Percentiles rank a stretch among this genome's conserved stretches.
phyloP scores from a whole-genome alignment of 2,797 vertebrate genomes.

The Hafferia zeledoni region DNA sequence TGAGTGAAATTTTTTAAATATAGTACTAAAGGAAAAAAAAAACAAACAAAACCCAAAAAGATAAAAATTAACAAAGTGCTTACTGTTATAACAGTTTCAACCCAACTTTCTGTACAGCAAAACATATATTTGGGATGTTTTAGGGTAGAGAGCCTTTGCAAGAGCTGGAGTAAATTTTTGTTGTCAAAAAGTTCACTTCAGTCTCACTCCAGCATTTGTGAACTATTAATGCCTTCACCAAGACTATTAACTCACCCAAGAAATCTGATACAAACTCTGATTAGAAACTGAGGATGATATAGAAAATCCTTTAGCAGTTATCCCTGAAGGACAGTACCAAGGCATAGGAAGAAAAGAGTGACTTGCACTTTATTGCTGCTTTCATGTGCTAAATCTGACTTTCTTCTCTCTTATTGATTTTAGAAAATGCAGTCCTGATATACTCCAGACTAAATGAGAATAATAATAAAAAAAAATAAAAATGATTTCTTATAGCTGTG shows the following conservation, averaged over 20 bases:
- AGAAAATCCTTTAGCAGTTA: not conserved
- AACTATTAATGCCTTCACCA: not conserved
- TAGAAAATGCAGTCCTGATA: conserved; percentile 12
- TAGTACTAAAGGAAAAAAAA: not conserved
- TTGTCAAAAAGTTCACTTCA: not conserved
- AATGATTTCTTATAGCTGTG: not conserved
- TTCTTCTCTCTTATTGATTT: not conserved
- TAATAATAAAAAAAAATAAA: not conserved
- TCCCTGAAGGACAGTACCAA: not conserved
- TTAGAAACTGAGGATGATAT: not conserved
- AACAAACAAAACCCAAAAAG: not conserved
- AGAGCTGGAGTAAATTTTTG: not conserved
- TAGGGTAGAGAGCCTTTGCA: not conserved
- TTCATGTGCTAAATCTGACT: not conserved
- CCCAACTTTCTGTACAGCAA: not conserved
- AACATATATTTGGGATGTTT: not conserved
- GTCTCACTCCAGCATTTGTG: not conserved
- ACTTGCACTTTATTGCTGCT: not conserved
- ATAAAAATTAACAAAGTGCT: not conserved
- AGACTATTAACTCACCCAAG: not conserved
- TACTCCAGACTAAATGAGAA: not conserved
- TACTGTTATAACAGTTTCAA: not conserved
- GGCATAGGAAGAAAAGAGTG: not conserved
- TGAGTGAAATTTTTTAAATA: not conserved
- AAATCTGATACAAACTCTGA: not conserved